These are phyloP conservation scores for Pelobates cultripes DNA, from an alignment of 2,797 vertebrate genomes.

Conservation along the genomic window DNA sequence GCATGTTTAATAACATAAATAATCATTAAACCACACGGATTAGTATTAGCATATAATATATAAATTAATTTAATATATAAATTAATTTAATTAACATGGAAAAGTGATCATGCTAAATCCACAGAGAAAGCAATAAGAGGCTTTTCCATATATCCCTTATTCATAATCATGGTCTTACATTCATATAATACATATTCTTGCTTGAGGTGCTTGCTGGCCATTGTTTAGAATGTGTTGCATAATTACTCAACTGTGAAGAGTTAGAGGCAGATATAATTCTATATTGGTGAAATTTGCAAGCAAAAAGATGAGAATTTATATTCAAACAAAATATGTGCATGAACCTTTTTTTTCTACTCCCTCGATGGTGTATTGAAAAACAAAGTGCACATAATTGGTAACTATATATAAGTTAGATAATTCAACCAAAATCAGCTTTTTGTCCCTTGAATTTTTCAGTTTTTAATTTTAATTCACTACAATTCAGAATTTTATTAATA, in stretches of 20 bases:
- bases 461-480: too few species aligned
- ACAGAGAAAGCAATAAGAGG: constrained; percentile 37
- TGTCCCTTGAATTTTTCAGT: too few species aligned
- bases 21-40: constrained; percentile 7
- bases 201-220: not conserved
- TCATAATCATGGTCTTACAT: constrained; percentile 33
- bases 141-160: constrained; percentile 28
- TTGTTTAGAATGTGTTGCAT: not conserved
- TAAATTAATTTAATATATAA: constrained; percentile 36
- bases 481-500: too few species aligned
- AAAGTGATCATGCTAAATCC: constrained; percentile 27
- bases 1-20: constrained; percentile 28
- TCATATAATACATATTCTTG: constrained; percentile 20
- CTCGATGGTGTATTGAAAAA: too few species aligned
- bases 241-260: not conserved
- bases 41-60: constrained; percentile 12
- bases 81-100: constrained; percentile 35
- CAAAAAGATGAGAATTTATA: not conserved
- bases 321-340: too few species aligned
- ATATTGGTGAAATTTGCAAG: not conserved
- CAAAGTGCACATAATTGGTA: too few species aligned
- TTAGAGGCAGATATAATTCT: not conserved
- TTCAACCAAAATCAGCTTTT: too few species aligned
- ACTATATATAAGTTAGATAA: too few species aligned
- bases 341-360: too few species aligned